Evolutionary conservation across 2,888 invertebrate species (phyloP).

Genomic region (Nymphalis polychloros): DNA sequence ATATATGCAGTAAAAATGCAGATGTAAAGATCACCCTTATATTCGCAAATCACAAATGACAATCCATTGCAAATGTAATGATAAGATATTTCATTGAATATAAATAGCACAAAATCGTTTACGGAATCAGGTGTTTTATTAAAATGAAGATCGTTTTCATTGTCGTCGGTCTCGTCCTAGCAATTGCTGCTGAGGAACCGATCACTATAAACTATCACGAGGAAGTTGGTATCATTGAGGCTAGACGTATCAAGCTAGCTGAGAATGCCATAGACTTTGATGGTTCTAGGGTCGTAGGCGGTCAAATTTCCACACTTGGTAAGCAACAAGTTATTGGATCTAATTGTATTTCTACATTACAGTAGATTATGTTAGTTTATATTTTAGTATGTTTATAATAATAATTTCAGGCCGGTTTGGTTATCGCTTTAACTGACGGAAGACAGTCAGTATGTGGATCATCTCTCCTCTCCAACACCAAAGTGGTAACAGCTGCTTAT

Average conservation of each 20-base stretch:
- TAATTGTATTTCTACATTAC: background rate
- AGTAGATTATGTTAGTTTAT: background rate
- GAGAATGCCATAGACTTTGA: constrained; percentile 46
- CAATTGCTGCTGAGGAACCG: constrained; percentile 38
- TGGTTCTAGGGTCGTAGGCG: constrained; percentile 50
- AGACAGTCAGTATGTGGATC: constrained; percentile 49
- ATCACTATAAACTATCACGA: constrained; percentile 48
- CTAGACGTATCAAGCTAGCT: constrained; percentile 44
- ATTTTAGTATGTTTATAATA: background rate
- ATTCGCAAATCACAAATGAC: constrained; percentile 14
- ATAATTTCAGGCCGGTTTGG: constrained; percentile 46
- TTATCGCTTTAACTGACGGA: constrained; percentile 43
- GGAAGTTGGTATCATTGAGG: constrained; percentile 48
- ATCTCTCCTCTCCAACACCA: constrained; percentile 45
- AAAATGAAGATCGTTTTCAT: constrained; percentile 37
- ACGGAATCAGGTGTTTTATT: background rate
- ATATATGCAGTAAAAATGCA: background rate
- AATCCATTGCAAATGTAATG: background rate
- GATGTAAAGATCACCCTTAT: background rate
- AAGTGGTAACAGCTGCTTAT: constrained; percentile 49
- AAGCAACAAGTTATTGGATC: background rate
- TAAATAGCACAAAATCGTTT: background rate
- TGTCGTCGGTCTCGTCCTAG: constrained; percentile 30
- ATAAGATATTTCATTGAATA: constrained; percentile 4
- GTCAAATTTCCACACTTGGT: constrained; percentile 46